Conservation (phyloP, 2,113 vertebrate species). For the Ia io region DNA sequence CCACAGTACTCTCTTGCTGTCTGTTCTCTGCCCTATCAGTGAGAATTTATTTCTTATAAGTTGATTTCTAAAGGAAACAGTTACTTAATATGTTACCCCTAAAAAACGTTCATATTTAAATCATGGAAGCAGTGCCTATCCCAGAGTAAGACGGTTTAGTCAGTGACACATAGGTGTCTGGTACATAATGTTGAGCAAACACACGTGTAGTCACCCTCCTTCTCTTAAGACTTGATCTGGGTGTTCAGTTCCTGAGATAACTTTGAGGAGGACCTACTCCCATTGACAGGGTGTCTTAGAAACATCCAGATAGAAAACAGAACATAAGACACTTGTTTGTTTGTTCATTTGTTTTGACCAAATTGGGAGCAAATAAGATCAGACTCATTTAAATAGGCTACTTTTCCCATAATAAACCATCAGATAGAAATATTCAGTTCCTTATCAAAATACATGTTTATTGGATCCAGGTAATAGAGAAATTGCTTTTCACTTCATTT, state of each 20-base stretch:
- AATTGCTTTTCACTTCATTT: neutral
- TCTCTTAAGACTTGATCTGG: neutral
- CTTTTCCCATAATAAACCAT: neutral
- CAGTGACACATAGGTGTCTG: neutral
- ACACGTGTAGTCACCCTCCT: neutral
- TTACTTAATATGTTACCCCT: neutral
- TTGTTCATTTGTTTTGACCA: neutral
- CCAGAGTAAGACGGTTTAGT: neutral
- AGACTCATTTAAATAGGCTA: neutral
- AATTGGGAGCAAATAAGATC: neutral
- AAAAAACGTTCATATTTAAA: neutral
- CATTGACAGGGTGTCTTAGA: neutral
- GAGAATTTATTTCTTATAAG: neutral
- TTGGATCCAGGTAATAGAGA: neutral
- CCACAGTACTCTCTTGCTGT: neutral
- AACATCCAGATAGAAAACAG: neutral
- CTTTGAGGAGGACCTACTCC: neutral
- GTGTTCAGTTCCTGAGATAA: neutral
- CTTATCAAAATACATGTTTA: conserved; percentile 1
- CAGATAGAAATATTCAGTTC: neutral
- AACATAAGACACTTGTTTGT: neutral
- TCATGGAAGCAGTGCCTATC: neutral
- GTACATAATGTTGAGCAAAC: neutral
- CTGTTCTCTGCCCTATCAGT: neutral
- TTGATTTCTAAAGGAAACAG: neutral